Evolutionary conservation across 2,113 vertebrate species (phyloP), one percentile per base, ranked within the genome.

Genomic region (Brienomyrus longianalis): DNA sequence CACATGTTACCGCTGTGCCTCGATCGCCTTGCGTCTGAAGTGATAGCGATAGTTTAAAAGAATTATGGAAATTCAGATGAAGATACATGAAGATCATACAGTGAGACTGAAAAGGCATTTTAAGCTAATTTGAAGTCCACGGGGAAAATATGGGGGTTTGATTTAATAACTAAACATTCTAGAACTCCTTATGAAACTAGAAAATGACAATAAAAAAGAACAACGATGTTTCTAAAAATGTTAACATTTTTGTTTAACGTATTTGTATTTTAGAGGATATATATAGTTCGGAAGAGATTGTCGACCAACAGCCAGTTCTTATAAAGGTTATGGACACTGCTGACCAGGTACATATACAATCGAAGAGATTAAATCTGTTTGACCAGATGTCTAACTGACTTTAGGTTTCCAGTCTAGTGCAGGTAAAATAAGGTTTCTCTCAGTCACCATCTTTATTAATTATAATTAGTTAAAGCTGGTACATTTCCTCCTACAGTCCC

Each of bases 271-370:
- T 92, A 98, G 98, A 98, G 92, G 98, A 98, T 88, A 97, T 97
- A 45, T 98, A 98, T 66, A 92, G 96, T 85, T 97, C 96, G 0
- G 97, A 98, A 92, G 97, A 97, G 94, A 93, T 93, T 1, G 97
- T 98, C 91, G 97, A 98, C 94, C 97, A 97, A 91, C 97, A 98
- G 91, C 95, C 95, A 0, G 94, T 98, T 88, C 93, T 97, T 90
- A 92, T 98, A 93, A 97, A 96, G 90, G 95, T 98, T 92, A 98
- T 98, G 97, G 98, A 98, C 93, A 98, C 98, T 0, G 97, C 97
- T 0, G 97, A 98, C 91, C 96, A 93, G 97, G 98, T 98, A 95
- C 94, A 88, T 80, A 54, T 35, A 70, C 62, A 35, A 77, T 19
- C 27, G 11, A 5, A 39, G 15, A 35, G 70, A 23, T 77, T 0